Base-by-base conservation (phyloP, 2,113 vertebrate genomes). In the Odontesthes bonariensis region DNA sequence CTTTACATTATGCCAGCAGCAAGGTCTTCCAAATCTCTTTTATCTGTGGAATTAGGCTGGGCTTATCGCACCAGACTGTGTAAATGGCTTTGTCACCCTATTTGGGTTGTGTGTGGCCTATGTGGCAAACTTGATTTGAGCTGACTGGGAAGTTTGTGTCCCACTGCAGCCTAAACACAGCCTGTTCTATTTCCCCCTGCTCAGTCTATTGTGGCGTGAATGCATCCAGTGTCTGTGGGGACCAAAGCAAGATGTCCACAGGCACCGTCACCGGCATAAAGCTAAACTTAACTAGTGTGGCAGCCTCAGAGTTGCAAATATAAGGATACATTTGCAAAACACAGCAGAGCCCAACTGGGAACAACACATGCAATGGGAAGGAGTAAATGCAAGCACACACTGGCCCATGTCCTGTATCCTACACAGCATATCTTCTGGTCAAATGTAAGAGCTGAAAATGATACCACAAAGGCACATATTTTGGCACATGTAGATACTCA, bases 131-230 rank as follows among this genome's bases (percentile, higher is more conserved):
- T 55, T 38, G 67, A 86, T 84, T 80, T 74, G 52, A 77, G 72
- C 71, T 67, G 77, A 74, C 66, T 54, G 86, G 67, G 59, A 86
- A 42, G 77, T 73, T 83, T 80, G 81, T 77, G 44, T 83, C 64
- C 74, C 19, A 32, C 8, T 38, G 71, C 67, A 76, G 78, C 53
- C 63, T 53, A 73, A 85, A 83, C 80, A 90, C 77, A 52, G 71
- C 47, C 67, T 23, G 81, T 70, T 65, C 83, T 61, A 75, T 75
- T 74, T 67, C 57, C 81, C 40, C 49, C 61, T 47, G 11, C 38
- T 5, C 40, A 16, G 52, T 71, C 67, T 32, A 57, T 52, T 82
- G 77, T 76, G 69, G n/a, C 56, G 19, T 73, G 59, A 85, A 69
- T 52, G 47, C 54, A 4, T 23, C 63, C 55, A 64, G 52, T 83